A percentile compares a stretch with the other conserved stretches of the same genome.
phyloP scores from a whole-genome alignment of 2,113 vertebrate species.

The Macquaria australasica region DNA sequence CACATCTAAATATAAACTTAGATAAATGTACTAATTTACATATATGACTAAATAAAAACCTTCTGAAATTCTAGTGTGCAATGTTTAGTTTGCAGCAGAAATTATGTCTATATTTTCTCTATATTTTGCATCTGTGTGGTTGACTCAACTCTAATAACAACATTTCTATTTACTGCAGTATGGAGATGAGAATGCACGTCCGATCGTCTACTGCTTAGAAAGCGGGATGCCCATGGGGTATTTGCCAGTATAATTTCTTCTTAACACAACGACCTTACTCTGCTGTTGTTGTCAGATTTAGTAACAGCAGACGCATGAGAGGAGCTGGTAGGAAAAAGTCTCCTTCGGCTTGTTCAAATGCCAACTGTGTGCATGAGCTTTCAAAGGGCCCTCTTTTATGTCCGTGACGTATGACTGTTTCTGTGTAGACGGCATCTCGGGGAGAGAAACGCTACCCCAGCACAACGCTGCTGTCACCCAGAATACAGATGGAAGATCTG shows the following conservation, averaged over 20 bases:
- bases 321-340: constrained; percentile 63
- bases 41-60: neutral
- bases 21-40: neutral
- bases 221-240: constrained; percentile 57
- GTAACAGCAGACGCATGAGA: constrained; percentile 68
- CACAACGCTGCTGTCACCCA: constrained; percentile 69
- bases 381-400: constrained; percentile 64
- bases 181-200: constrained; percentile 47
- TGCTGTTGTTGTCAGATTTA: constrained; percentile 78
- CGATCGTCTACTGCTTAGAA: constrained; percentile 52
- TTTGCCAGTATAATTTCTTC: constrained; percentile 77
- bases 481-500: constrained; percentile 78
- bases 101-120: neutral
- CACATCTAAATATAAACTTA: neutral
- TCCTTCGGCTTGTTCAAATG: constrained; percentile 63
- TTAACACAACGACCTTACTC: constrained; percentile 76
- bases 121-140: constrained; percentile 5
- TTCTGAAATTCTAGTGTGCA: neutral
- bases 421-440: constrained; percentile 68
- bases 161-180: constrained; percentile 51
- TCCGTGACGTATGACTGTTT: constrained; percentile 66
- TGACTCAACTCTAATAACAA: constrained; percentile 46
- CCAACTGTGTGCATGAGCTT: constrained; percentile 66
- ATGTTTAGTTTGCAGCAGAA: constrained; percentile 23
- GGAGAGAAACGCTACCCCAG: constrained; percentile 60